phyloP scores from a whole-genome alignment of 2,888 invertebrate genomes.

The Eristalinus sepulchralis region DNA sequence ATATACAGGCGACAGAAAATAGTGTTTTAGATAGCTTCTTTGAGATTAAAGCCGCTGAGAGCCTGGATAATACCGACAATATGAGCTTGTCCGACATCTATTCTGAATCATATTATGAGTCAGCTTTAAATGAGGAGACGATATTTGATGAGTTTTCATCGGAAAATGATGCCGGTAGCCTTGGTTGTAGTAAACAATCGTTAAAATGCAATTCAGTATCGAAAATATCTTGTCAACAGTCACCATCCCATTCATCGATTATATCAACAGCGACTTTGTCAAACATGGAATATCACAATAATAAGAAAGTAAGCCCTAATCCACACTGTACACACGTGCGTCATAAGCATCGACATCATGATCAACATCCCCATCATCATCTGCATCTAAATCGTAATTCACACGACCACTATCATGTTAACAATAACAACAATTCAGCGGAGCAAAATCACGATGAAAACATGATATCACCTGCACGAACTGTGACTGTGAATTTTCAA shows the following conservation, averaged over 20 bases:
- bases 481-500: neutral
- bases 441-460: neutral
- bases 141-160: conserved; percentile 64
- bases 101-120: conserved; percentile 62
- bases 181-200: conserved; percentile 42
- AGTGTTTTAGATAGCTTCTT: conserved; percentile 82
- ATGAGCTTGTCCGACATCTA: conserved; percentile 63
- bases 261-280: neutral
- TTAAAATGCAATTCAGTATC: neutral
- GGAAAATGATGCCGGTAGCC: conserved; percentile 40
- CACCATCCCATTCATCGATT: neutral
- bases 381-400: neutral
- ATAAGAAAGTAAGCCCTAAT: neutral
- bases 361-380: neutral
- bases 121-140: conserved; percentile 61
- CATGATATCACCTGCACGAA: neutral
- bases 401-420: neutral
- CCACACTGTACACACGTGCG: neutral
- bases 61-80: conserved; percentile 29
- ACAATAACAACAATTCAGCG: neutral
- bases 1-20: conserved; percentile 79
- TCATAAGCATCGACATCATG: neutral
- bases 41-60: conserved; percentile 67
- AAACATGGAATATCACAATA: neutral
- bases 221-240: neutral